A percentile compares a stretch with the other conserved stretches of the same genome.
Conservation (phyloP, 2,797 vertebrate genomes). For the Sphenopsis melanotis region DNA sequence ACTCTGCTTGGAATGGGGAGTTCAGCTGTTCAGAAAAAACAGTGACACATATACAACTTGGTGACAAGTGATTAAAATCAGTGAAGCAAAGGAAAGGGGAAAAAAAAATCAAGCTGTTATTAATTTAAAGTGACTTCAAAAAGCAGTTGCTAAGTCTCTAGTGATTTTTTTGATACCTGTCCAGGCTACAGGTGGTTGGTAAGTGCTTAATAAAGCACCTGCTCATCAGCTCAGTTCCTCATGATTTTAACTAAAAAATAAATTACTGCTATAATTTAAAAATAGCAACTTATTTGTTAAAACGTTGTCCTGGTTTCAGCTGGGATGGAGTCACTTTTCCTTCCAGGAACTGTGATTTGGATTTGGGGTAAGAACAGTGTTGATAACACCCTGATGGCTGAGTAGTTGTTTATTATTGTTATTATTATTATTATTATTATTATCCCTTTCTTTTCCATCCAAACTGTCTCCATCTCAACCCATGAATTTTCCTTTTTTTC, state of each 20-base stretch:
- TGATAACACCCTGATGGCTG: neutral
- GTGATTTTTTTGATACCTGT: neutral
- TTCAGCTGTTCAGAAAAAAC: neutral
- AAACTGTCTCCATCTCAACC: neutral
- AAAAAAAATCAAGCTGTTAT: neutral
- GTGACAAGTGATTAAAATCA: conserved; percentile 24
- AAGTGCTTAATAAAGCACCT: neutral
- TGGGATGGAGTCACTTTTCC: neutral
- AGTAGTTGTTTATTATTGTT: too few species aligned
- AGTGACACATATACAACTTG: neutral
- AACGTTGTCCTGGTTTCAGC: neutral
- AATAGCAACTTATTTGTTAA: neutral
- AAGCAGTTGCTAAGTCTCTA: neutral
- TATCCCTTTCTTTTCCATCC: neutral
- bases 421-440: neutral
- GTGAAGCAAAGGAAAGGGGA: neutral
- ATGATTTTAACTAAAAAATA: neutral
- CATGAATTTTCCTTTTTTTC: neutral
- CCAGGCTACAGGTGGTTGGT: neutral
- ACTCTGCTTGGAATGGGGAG: neutral
- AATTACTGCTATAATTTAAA: neutral
- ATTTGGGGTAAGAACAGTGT: neutral
- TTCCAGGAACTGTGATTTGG: neutral
- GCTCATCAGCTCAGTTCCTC: neutral
- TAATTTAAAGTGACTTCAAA: conserved; percentile 17